These are phyloP conservation scores for Hiodon alosoides DNA, from an alignment of 2,113 vertebrate genomes.

Conservation along the genomic window DNA sequence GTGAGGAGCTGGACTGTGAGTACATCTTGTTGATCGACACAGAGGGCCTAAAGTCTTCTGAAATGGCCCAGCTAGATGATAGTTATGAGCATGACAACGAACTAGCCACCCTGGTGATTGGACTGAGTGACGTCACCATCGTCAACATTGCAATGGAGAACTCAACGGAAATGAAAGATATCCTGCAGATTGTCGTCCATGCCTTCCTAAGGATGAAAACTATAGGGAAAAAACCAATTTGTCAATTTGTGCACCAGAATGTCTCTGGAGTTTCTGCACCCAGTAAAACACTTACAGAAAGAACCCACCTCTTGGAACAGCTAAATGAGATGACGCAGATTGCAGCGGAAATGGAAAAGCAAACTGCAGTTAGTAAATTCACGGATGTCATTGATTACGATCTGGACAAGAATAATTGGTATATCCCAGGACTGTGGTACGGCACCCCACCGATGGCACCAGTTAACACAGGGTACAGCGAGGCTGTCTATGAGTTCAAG, in stretches of 20 bases:
- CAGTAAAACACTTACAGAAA: slow-evolving; percentile 28
- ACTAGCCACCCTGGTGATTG: slow-evolving; percentile 40
- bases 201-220: slow-evolving; percentile 58
- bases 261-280: slow-evolving; percentile 20
- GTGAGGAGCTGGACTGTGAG: slow-evolving; percentile 55
- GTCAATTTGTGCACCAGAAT: slow-evolving; percentile 47
- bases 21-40: slow-evolving; percentile 66
- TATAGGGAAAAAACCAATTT: slow-evolving; percentile 35
- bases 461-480: slow-evolving; percentile 55
- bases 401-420: slow-evolving; percentile 42
- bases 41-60: slow-evolving; percentile 43
- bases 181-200: slow-evolving; percentile 59
- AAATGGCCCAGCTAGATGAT: slow-evolving; percentile 29
- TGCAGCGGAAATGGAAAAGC: slow-evolving; percentile 41
- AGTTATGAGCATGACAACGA: slow-evolving; percentile 47
- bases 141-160: slow-evolving; percentile 46
- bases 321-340: slow-evolving; percentile 36
- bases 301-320: slow-evolving; percentile 33
- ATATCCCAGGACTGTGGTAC: slow-evolving; percentile 58
- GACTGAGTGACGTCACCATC: slow-evolving; percentile 41
- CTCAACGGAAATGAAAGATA: slow-evolving; percentile 53
- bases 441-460: slow-evolving; percentile 59
- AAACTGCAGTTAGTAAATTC: slow-evolving; percentile 25
- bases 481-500: slow-evolving; percentile 45
- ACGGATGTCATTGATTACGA: slow-evolving; percentile 54